Evolutionary conservation across 2,888 invertebrate species (phyloP), one percentile per base, ranked within the genome.

Genomic region (Spodoptera exigua): DNA sequence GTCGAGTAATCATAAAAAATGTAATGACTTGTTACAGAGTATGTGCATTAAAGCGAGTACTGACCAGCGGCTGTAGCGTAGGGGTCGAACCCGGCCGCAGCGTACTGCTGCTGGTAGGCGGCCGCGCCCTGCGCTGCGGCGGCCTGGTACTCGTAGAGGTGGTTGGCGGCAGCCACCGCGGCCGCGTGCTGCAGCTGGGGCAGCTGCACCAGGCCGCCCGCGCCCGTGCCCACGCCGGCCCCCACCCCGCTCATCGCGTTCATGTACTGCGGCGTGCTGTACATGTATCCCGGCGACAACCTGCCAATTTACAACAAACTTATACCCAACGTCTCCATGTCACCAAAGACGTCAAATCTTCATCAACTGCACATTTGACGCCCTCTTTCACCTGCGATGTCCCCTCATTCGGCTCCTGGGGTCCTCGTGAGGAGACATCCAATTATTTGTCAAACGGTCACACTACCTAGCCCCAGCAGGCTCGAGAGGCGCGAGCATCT

Each of bases 141-240:
- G 12, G 96, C 96, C 82, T 97, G 97, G 89, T 97, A 97, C 92
- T 97, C 97, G 85, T 97, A 97, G 84, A 97, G 96, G 83, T 97
- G 97, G 80, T 96, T 96, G n/a, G 97, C 97, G 0, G 97, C 97
- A 11, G 97, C 97, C 55, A 97, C 95, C 0, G 97, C 97, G 9
- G 97, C 97, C 0, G 97, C 97, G 83, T 96, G 96, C 79, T 96
- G 96, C 80, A 96, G 88, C 82, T 96, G 96, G 27, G 96, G 96
- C 78, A 96, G 91, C 76, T 96, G 96, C 75, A 97, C 95, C 78
- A 96, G 88, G 54, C 97, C 96, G 14, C 96, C 96, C 2, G 96
- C 96, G 16, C 96, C 95, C 4, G 94, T 89, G 48, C 95, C 91
- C 48, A 96, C 95, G 12, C 89, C 91, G 54, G 85, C 89, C 36